A percentile compares a stretch with the other conserved stretches of the same genome.
phyloP scores from a whole-genome alignment of 2,888 invertebrate species.

The Morpho achilles region DNA sequence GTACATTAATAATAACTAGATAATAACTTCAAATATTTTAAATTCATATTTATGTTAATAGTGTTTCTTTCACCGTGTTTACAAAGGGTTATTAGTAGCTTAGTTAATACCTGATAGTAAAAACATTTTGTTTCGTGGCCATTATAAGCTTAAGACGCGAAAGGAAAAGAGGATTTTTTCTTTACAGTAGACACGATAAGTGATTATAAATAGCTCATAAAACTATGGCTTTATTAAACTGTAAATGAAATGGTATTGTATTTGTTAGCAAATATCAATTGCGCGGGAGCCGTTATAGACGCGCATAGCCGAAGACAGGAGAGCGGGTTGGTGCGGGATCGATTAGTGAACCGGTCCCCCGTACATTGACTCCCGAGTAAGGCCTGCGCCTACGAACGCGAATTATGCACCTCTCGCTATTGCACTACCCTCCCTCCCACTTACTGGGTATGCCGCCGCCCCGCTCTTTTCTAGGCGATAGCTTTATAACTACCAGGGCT shows the following conservation, averaged over 20 bases:
- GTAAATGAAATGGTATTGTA: neutral
- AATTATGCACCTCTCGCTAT: slow-evolving; percentile 55
- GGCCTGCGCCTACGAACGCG: slow-evolving; percentile 54
- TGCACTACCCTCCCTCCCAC: slow-evolving; percentile 33
- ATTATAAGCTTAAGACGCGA: too few relatives aligned
- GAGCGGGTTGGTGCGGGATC: slow-evolving; percentile 64
- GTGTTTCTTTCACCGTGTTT: too few relatives aligned
- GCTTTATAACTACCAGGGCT: slow-evolving; percentile 24
- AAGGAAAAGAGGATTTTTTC: too few relatives aligned
- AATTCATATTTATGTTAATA: too few relatives aligned
- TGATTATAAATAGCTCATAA: too few relatives aligned
- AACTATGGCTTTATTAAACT: too few relatives aligned
- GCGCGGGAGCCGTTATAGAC: slow-evolving; percentile 66
- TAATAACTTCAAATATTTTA: too few relatives aligned
- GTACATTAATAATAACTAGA: too few relatives aligned
- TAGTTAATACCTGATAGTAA: too few relatives aligned
- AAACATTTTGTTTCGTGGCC: too few relatives aligned
- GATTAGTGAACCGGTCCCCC: slow-evolving; percentile 75
- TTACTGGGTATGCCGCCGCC: slow-evolving; percentile 21
- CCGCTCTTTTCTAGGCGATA: slow-evolving; percentile 22
- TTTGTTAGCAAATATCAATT: slow-evolving; percentile 29
- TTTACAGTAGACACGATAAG: too few relatives aligned
- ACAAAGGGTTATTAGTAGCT: too few relatives aligned
- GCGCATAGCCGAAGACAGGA: slow-evolving; percentile 70
- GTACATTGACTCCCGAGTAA: slow-evolving; percentile 72